Evolutionary conservation across 2,888 invertebrate species (phyloP), one percentile per base, ranked within the genome.

Genomic region (Frankliniella intonsa): DNA sequence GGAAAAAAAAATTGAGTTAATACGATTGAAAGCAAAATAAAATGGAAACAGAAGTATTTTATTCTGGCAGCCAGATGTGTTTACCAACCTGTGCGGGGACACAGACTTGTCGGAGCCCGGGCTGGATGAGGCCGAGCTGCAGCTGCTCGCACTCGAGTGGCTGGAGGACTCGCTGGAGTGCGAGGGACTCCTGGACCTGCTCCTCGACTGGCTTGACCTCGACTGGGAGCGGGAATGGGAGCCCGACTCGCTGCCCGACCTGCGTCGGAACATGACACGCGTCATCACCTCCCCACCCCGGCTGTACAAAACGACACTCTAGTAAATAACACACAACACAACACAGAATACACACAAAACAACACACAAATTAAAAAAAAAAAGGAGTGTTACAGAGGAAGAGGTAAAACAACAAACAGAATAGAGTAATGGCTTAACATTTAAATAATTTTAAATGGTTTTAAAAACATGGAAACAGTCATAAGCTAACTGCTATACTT

Each of bases 151-250:
- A 87, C 87, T 89, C 86, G 87, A 91, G 88, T 88, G 91, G 88
- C 89, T 89, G 88, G 90, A 85, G 88, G 90, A 84, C 88, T 90
- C 85, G 88, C 90, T 87, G 88, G 90, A 84, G 88, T 89, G 86
- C 86, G 88, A 87, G 86, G 87, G 83, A 86, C 88, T 85, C 82
- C 86, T 85, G n/a, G 86, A 86, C 49, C 88, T 86, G 87, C 89
- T 86, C 88, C 90, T 89, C 88, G 90, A 91, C 89, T 90, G 91
- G 89, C 90, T 91, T 88, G 86, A 86, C 84, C 87, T 86, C 83
- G 87, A 87, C 85, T 87, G 87, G 84, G 87, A 86, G 81, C 86
- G 86, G 82, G 88, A 89, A 82, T 87, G 83, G 80, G 84, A 84
- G 85, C 82, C 83, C 80, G 84, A 85, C 83, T 84, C 86, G 84